Conservation (phyloP, 2,113 vertebrate species). For the Plecotus auritus region DNA sequence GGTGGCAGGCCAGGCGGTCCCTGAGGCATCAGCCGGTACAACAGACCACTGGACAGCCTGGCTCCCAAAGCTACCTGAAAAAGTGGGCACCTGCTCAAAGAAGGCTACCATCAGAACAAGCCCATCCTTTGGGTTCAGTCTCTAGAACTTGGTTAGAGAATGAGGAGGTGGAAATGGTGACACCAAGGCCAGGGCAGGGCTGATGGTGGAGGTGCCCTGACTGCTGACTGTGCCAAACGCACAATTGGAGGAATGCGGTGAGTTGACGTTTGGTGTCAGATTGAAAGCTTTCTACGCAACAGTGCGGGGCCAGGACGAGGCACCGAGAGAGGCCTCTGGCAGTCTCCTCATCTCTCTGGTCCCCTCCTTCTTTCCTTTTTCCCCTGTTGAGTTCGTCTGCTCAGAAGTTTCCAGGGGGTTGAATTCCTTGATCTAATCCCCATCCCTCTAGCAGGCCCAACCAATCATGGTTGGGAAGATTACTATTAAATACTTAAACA, state of each 20-base stretch:
- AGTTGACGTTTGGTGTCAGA: not conserved
- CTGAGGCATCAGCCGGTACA: not conserved
- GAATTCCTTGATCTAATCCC: not conserved
- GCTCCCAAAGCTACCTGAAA: not conserved
- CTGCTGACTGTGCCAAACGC: not conserved
- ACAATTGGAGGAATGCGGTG: not conserved
- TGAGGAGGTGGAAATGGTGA: not conserved
- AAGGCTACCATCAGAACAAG: not conserved
- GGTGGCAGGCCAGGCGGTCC: fast-evolving
- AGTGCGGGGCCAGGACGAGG: not conserved
- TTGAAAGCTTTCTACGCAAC: not conserved
- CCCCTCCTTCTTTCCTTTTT: not conserved
- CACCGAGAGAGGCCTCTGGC: too few relatives aligned
- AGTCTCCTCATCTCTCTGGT: not conserved
- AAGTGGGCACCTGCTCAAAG: not conserved
- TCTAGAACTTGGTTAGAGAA: not conserved
- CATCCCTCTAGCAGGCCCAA: not conserved
- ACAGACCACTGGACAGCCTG: fast-evolving
- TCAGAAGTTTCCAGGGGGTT: not conserved
- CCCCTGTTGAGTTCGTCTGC: not conserved
- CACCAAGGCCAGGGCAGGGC: not conserved
- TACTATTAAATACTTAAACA: not conserved
- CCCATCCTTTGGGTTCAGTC: not conserved
- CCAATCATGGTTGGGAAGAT: not conserved
- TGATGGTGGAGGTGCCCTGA: not conserved